Percentiles rank a stretch among this genome's conserved stretches.
These are phyloP conservation scores for Brachyptera putata DNA, from an alignment of 2,888 invertebrate genomes.

Conservation along the genomic window DNA sequence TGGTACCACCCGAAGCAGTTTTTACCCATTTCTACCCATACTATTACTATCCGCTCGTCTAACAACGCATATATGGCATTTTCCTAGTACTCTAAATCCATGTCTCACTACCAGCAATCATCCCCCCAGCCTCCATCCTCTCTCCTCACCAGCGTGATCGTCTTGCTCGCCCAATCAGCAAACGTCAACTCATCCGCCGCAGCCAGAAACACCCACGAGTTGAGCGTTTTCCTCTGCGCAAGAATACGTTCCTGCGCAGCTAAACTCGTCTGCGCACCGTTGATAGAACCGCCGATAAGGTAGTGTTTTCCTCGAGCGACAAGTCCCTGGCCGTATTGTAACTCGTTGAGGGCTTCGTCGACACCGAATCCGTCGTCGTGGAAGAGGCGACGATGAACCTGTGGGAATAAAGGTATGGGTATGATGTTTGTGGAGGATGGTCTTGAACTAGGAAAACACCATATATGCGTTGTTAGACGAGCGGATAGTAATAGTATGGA, in stretches of 20 bases:
- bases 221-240: conserved; percentile 53
- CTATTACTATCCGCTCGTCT: too few species aligned
- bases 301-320: conserved; percentile 67
- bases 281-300: conserved; percentile 46
- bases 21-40: too few species aligned
- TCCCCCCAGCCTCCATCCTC: too few species aligned
- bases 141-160: conserved; percentile 46
- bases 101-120: too few species aligned
- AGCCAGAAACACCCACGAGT: conserved; percentile 49
- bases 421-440: conserved; percentile 20
- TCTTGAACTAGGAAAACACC: conserved; percentile 1
- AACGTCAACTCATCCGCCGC: conserved; percentile 48
- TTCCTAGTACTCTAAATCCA: too few species aligned
- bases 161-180: conserved; percentile 50
- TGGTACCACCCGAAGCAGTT: too few species aligned
- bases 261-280: conserved; percentile 38
- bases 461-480: too few species aligned
- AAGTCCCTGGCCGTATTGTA: conserved; percentile 61
- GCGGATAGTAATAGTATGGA: too few species aligned
- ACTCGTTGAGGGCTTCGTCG: conserved; percentile 84
- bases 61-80: too few species aligned
- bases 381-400: conserved; percentile 78
- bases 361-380: conserved; percentile 93
- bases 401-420: too few species aligned
- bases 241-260: conserved; percentile 47